Evolutionary conservation across 1,140 invertebrate genomes (phyloP).

Genomic region (Elymnias hypermnestra): DNA sequence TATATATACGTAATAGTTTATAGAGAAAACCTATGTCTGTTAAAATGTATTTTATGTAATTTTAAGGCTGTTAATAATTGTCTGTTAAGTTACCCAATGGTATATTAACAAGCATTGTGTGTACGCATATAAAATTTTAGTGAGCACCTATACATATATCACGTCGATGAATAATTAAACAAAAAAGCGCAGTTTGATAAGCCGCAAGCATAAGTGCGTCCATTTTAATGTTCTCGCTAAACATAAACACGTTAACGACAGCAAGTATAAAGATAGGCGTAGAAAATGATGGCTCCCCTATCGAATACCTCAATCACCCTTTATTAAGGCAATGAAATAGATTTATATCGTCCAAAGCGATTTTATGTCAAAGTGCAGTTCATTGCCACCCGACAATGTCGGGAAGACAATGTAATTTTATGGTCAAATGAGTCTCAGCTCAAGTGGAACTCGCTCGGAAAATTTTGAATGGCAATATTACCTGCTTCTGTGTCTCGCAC

Average conservation of each 20-base stretch:
- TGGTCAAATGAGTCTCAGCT: constrained; percentile 66
- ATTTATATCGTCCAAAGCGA: constrained; percentile 69
- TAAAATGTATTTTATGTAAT: no score
- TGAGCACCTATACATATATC: no score
- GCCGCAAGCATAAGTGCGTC: constrained; percentile 9
- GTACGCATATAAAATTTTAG: no score
- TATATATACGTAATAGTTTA: no score
- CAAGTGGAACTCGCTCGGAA: constrained; percentile 68
- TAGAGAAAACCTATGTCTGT: no score
- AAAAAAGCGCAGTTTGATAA: constrained; percentile 15
- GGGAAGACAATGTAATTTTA: constrained; percentile 73
- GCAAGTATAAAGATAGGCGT: constrained; percentile 52
- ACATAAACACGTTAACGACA: constrained; percentile 49
- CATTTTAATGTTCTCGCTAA: constrained; percentile 32
- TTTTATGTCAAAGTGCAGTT: constrained; percentile 76
- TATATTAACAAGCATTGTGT: no score
- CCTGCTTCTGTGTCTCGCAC: constrained; percentile 42
- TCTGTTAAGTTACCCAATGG: no score
- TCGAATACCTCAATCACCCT: constrained; percentile 65
- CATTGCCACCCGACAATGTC: constrained; percentile 72
- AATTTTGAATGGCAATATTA: constrained; percentile 71
- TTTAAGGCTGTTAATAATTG: no score
- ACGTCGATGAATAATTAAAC: constrained; percentile 7
- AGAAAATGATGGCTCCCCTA: constrained; percentile 62
- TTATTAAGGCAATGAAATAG: constrained; percentile 74